Evolutionary conservation across 2,113 vertebrate genomes (phyloP).

Genomic region (Brachyistius frenatus): DNA sequence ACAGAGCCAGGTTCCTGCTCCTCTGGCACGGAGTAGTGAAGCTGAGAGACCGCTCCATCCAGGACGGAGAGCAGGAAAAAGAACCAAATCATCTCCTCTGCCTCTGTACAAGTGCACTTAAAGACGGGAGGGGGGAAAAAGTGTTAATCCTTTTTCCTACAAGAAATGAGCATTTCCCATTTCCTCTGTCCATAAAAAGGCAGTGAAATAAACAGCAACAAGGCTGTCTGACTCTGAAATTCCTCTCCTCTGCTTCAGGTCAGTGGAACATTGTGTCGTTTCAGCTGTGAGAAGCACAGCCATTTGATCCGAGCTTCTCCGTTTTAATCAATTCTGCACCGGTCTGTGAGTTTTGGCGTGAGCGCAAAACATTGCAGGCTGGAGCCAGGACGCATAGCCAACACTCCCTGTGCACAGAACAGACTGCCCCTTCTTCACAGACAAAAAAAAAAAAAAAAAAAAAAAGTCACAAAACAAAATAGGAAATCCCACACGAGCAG

Average conservation of each 20-base stretch:
- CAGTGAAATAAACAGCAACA: constrained; percentile 62
- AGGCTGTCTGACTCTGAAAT: constrained; percentile 65
- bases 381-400: constrained; percentile 73
- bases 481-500: constrained; percentile 55
- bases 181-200: constrained; percentile 74
- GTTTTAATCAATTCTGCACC: constrained; percentile 79
- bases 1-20: constrained; percentile 96
- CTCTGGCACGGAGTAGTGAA: constrained; percentile 94
- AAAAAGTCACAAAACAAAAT: constrained; percentile 56
- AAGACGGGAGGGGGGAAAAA: constrained; percentile 48
- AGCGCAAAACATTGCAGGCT: constrained; percentile 73
- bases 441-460: constrained; percentile 55
- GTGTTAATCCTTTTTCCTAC: constrained; percentile 78
- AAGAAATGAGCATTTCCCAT: constrained; percentile 72
- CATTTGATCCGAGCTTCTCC: constrained; percentile 82
- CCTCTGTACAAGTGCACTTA: constrained; percentile 81
- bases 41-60: constrained; percentile 90
- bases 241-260: constrained; percentile 78
- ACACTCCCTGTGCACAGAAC: constrained; percentile 67
- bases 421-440: constrained; percentile 59
- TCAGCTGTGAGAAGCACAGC: constrained; percentile 78
- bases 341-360: constrained; percentile 83
- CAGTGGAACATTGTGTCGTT: constrained; percentile 80
- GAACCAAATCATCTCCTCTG: constrained; percentile 92
- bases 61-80: constrained; percentile 89